These are phyloP conservation scores for Siderastrea radians DNA, from an alignment of 92 coral and sea anemone genomes.

Conservation along the genomic window DNA sequence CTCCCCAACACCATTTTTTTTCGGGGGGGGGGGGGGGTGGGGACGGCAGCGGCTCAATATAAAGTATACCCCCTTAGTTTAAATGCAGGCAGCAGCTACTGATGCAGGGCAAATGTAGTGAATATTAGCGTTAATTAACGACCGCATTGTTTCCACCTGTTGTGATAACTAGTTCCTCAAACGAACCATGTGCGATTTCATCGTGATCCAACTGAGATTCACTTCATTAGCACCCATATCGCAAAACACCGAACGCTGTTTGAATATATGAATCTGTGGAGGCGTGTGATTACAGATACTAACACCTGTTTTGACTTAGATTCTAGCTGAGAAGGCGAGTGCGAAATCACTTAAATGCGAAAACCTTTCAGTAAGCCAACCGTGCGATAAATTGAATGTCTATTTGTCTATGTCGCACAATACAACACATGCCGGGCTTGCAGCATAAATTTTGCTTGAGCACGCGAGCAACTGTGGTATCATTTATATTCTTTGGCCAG, in stretches of 20 bases:
- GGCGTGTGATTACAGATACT: neutral
- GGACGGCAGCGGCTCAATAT: no score
- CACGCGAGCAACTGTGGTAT: neutral
- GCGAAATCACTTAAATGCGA: neutral
- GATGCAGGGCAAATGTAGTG: no score
- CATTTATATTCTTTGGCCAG: neutral
- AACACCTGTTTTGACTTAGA: constrained; percentile 7
- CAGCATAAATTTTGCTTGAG: neutral
- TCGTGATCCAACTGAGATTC: neutral
- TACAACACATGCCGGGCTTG: neutral
- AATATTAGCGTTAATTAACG: neutral
- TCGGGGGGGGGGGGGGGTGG: no score
- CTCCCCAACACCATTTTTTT: no score
- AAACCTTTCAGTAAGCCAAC: neutral
- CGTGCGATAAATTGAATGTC: constrained; percentile 7
- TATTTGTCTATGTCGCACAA: neutral
- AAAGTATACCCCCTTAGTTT: no score
- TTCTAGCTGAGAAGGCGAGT: neutral
- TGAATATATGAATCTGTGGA: neutral
- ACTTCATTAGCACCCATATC: neutral
- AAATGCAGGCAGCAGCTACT: no score
- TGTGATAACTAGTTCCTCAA: neutral
- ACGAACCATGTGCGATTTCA: constrained; percentile 10
- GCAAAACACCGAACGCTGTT: no score
- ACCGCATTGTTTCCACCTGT: neutral